Conservation (phyloP, 2,888 invertebrate genomes). For the Polydesmus complanatus region DNA sequence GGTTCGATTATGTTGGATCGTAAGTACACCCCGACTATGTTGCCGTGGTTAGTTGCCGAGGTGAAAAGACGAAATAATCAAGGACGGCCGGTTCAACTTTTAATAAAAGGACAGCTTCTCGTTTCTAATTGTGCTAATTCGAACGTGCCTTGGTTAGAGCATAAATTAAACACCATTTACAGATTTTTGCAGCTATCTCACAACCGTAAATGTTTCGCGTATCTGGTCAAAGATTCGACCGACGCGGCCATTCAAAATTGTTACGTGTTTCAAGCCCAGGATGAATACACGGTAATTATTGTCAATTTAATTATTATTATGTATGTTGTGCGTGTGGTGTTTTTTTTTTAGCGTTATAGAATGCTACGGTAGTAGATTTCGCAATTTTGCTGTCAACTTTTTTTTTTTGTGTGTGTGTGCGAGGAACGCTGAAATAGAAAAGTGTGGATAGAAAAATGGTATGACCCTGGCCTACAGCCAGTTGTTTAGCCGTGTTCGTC, state of each 20-base stretch:
- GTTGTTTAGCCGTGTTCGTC: too few species aligned
- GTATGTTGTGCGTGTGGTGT: slow-evolving; percentile 1
- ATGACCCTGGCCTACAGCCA: too few species aligned
- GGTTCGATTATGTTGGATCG: slow-evolving; percentile 10
- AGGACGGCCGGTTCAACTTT: not conserved
- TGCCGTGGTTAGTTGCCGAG: slow-evolving; percentile 11
- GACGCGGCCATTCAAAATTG: not conserved
- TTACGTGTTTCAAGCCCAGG: slow-evolving; percentile 2
- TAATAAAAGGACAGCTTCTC: not conserved
- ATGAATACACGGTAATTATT: slow-evolving; percentile 5
- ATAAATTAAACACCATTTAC: slow-evolving; percentile 1
- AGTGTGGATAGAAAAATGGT: too few species aligned
- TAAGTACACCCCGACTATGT: slow-evolving; percentile 8
- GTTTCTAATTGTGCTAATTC: not conserved
- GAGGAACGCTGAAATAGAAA: too few species aligned
- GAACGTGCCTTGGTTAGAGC: not conserved
- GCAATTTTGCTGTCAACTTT: too few species aligned
- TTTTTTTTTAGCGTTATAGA: too few species aligned
- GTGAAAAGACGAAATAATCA: slow-evolving; percentile 5
- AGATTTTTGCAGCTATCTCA: not conserved
- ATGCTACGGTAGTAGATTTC: too few species aligned
- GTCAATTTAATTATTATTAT: not conserved
- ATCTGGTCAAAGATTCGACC: slow-evolving; percentile 1
- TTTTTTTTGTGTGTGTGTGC: too few species aligned
- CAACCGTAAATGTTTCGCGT: slow-evolving; percentile 2